Percentiles rank a stretch among this genome's conserved stretches.
Evolutionary conservation across 2,113 vertebrate species (phyloP).

Genomic region (Mungos mungo): DNA sequence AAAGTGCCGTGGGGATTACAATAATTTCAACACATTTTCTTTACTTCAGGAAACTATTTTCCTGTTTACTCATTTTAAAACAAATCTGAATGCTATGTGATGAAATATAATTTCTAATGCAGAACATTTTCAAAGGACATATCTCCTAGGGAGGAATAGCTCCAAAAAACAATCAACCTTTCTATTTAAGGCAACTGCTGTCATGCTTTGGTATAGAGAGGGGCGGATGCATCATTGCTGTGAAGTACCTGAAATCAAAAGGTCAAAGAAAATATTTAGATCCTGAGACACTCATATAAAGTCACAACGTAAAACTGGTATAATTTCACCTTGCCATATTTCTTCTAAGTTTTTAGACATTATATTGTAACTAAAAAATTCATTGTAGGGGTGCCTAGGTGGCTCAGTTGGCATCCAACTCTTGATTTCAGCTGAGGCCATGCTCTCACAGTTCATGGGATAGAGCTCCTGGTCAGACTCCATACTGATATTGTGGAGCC

Average conservation of each 20-base stretch:
- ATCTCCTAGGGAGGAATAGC: not conserved
- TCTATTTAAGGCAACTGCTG: not conserved
- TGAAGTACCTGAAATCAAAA: not conserved
- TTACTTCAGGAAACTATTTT: not conserved
- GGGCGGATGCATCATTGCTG: not conserved
- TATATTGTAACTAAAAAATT: not conserved
- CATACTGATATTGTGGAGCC: too few species aligned
- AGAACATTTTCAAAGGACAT: constrained; percentile 8
- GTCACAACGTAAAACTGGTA: not conserved
- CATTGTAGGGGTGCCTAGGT: too few species aligned
- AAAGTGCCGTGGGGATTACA: not conserved
- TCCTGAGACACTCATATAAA: not conserved
- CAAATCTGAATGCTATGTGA: not conserved
- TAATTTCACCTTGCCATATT: not conserved
- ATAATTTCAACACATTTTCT: constrained; percentile 50
- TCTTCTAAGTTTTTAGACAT: not conserved
- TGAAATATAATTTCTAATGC: not conserved
- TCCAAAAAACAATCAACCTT: not conserved
- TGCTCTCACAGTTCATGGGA: too few species aligned
- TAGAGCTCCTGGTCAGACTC: too few species aligned
- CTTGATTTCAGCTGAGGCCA: too few species aligned
- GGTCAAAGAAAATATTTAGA: not conserved
- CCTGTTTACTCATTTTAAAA: constrained; percentile 41
- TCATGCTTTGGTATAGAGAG: not conserved
- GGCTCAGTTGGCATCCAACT: too few species aligned